Evolutionary conservation across 1,140 invertebrate genomes (phyloP).

Genomic region (Bombus terrestris): DNA sequence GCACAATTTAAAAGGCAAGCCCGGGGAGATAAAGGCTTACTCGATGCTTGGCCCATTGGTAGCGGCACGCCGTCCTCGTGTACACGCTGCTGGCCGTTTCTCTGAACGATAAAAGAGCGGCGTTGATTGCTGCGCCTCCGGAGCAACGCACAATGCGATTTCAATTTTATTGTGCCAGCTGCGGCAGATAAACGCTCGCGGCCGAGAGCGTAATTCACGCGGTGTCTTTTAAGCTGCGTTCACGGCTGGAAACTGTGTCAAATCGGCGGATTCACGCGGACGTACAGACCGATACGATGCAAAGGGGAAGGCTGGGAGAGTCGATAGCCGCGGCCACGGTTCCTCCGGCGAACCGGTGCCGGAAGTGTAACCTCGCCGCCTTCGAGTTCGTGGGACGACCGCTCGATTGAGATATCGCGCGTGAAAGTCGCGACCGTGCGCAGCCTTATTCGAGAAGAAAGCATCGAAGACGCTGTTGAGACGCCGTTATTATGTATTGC

Average conservation of each 20-base stretch:
- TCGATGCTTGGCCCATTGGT: conserved; percentile 3
- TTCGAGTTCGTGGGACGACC: not conserved
- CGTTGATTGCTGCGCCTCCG: conserved; percentile 73
- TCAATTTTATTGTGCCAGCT: conserved; percentile 80
- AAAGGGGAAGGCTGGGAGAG: too few relatives aligned
- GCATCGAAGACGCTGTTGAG: not conserved
- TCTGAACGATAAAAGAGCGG: conserved; percentile 75
- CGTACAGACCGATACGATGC: conserved; percentile 18
- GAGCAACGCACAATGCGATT: conserved; percentile 75
- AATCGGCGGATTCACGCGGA: conserved; percentile 66
- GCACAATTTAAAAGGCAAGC: conserved; percentile 55
- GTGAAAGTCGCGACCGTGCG: conserved; percentile 1
- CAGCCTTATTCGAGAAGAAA: not conserved
- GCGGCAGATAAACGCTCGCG: conserved; percentile 71
- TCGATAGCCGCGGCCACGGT: too few relatives aligned
- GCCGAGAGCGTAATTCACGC: conserved; percentile 72
- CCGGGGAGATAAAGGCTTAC: conserved; percentile 35
- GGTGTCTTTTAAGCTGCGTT: conserved; percentile 76
- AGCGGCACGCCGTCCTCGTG: conserved; percentile 10
- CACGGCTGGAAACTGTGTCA: conserved; percentile 76
- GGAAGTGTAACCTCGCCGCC: conserved; percentile 21
- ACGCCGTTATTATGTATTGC: not conserved
- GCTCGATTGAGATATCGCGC: conserved; percentile 31
- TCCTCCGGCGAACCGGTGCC: not conserved
- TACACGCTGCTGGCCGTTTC: conserved; percentile 58